Evolutionary conservation across 2,888 invertebrate species (phyloP).

Genomic region (Eupithecia inturbata): DNA sequence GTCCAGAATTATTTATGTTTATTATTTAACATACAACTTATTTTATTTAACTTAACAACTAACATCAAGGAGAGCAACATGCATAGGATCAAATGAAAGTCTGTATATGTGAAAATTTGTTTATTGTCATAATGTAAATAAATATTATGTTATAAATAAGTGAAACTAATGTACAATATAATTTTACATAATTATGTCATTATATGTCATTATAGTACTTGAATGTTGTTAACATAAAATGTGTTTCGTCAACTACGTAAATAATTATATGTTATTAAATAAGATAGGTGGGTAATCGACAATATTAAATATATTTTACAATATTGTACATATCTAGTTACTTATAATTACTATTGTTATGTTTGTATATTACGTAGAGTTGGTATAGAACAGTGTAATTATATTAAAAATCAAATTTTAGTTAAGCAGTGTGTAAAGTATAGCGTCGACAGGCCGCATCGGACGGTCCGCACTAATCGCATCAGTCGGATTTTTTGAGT

Average conservation of each 20-base stretch:
- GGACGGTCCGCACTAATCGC: too few relatives aligned
- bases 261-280: not conserved
- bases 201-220: not conserved
- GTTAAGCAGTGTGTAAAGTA: not conserved
- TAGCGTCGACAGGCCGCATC: not conserved
- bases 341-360: not conserved
- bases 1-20: too few relatives aligned
- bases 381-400: not conserved
- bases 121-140: conserved; percentile 38
- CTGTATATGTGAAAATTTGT: conserved; percentile 39
- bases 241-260: not conserved
- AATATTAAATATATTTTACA: not conserved
- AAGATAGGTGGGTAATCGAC: not conserved
- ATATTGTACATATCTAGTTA: not conserved
- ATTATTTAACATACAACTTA: not conserved
- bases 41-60: conserved; percentile 8
- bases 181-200: not conserved
- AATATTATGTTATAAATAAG: conserved; percentile 19
- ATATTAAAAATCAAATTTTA: not conserved
- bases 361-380: not conserved
- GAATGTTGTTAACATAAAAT: not conserved
- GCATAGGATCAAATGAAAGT: conserved; percentile 46
- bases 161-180: conserved; percentile 12
- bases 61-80: conserved; percentile 40
- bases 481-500: too few relatives aligned